Evolutionary conservation across 2,113 vertebrate genomes (phyloP).

Genomic region (Thymallus thymallus): DNA sequence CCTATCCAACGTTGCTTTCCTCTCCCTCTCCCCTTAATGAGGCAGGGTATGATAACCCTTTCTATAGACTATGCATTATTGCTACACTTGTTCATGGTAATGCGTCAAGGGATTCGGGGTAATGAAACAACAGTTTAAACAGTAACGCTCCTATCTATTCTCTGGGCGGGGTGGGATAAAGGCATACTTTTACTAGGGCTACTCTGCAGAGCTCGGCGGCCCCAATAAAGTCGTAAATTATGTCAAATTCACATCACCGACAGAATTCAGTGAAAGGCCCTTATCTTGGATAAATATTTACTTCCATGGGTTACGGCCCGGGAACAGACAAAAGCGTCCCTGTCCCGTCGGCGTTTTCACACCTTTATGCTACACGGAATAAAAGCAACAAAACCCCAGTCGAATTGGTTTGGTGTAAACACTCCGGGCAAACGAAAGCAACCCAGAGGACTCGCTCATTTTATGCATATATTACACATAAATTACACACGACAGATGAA

Average conservation of each 20-base stretch:
- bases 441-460: not conserved
- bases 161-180: not conserved
- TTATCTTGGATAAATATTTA: slow-evolving; percentile 74
- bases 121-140: slow-evolving; percentile 1
- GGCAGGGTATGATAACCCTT: too few relatives aligned
- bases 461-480: slow-evolving; percentile 5
- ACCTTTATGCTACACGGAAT: slow-evolving; percentile 16
- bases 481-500: not conserved
- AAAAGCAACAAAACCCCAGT: slow-evolving; percentile 1
- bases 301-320: slow-evolving; percentile 36
- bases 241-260: slow-evolving; percentile 45
- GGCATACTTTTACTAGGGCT: slow-evolving; percentile 4
- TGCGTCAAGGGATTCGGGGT: not conserved
- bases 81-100: too few relatives aligned
- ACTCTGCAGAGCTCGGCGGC: not conserved
- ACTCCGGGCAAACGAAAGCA: not conserved
- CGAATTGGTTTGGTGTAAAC: not conserved
- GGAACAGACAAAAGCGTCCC: slow-evolving; percentile 36
- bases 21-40: too few relatives aligned
- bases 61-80: too few relatives aligned
- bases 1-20: too few relatives aligned
- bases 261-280: slow-evolving; percentile 44
- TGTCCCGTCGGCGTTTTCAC: slow-evolving; percentile 22
- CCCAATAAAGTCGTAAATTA: slow-evolving; percentile 50
- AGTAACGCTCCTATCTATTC: not conserved